Conservation (phyloP, 2,797 vertebrate genomes). For the Coccyzus lansbergi region DNA sequence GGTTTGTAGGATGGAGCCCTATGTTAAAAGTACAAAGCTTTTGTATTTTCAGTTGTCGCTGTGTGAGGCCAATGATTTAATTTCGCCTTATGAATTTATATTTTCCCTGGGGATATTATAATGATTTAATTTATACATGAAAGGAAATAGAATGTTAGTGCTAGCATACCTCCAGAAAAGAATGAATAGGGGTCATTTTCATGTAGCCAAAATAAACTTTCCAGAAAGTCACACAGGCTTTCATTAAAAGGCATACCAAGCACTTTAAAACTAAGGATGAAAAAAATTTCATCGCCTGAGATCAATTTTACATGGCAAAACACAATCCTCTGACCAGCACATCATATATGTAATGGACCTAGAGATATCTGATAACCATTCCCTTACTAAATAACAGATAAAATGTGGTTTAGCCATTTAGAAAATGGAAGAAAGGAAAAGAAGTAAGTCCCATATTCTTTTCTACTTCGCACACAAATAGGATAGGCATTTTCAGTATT, state of each 20-base stretch:
- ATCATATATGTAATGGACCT: background rate
- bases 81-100: background rate
- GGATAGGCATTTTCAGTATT: background rate
- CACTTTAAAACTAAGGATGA: background rate
- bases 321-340: background rate
- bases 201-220: conserved; percentile 66
- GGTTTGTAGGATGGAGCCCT: background rate
- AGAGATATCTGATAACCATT: background rate
- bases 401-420: background rate
- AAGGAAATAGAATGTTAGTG: conserved; percentile 56
- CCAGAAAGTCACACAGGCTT: conserved; percentile 22
- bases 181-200: conserved; percentile 49
- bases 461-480: background rate
- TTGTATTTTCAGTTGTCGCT: conserved; percentile 7
- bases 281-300: background rate
- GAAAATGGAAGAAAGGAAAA: background rate
- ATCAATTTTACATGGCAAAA: background rate
- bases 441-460: background rate
- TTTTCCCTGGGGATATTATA: conserved; percentile 47
- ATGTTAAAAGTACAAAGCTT: background rate
- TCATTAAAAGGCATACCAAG: background rate
- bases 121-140: conserved; percentile 57
- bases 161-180: conserved; percentile 27
- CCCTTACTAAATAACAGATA: background rate
- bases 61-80: conserved; percentile 43